Percentiles rank a stretch among this genome's conserved stretches.
These are phyloP conservation scores for Scaptomyza caliginosa DNA, from an alignment of 2,888 invertebrate genomes.

Conservation along the genomic window DNA sequence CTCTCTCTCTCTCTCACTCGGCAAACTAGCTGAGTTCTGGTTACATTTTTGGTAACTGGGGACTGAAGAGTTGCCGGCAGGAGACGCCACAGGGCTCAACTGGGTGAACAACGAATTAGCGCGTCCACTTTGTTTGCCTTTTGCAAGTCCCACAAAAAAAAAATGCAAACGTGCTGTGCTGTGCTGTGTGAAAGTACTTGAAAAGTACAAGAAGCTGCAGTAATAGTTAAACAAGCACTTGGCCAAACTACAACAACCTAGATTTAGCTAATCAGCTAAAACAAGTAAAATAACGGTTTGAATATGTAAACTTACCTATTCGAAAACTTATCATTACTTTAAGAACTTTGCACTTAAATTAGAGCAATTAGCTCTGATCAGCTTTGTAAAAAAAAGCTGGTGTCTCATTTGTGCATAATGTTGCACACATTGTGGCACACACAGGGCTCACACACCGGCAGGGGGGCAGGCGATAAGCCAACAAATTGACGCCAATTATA, in stretches of 20 bases:
- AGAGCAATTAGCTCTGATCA: too few relatives aligned
- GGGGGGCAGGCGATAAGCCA: slow-evolving; percentile 43
- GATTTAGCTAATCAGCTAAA: neutral
- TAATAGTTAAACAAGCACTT: neutral
- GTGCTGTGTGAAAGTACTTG: neutral
- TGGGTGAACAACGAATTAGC: slow-evolving; percentile 71
- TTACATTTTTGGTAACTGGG: slow-evolving; percentile 51
- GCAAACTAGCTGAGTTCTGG: slow-evolving; percentile 18
- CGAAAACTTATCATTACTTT: too few relatives aligned
- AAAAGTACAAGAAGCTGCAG: neutral
- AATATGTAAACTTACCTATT: too few relatives aligned
- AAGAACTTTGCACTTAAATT: too few relatives aligned
- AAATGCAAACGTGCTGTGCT: neutral
- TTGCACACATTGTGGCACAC: slow-evolving; percentile 27
- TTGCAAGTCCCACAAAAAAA: slow-evolving; percentile 25
- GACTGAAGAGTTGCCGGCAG: neutral
- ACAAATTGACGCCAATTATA: slow-evolving; percentile 68
- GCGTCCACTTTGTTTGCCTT: slow-evolving; percentile 57
- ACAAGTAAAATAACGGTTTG: too few relatives aligned
- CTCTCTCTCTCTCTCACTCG: neutral
- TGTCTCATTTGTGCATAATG: slow-evolving; percentile 47
- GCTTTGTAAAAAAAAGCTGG: slow-evolving; percentile 15
- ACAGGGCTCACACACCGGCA: neutral
- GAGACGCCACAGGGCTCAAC: slow-evolving; percentile 49
- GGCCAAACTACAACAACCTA: neutral